phyloP scores from a whole-genome alignment of 2,888 invertebrate species.

The Caenorhabditis sp. region DNA sequence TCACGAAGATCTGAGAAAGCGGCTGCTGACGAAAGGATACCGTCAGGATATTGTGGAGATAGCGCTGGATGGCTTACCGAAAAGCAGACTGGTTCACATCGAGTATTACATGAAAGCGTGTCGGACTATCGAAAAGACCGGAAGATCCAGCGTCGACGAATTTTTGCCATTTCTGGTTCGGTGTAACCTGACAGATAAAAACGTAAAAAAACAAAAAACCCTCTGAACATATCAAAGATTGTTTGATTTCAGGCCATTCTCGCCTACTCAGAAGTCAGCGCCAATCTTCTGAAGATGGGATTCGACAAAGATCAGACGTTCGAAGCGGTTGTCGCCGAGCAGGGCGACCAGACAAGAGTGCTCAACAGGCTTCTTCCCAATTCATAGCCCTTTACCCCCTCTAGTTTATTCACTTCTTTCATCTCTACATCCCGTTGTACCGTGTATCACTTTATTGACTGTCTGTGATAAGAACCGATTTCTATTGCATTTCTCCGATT shows the following conservation, averaged over 20 bases:
- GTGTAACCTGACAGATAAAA: slow-evolving; percentile 61
- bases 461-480: slow-evolving; percentile 12
- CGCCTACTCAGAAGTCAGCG: slow-evolving; percentile 59
- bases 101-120: slow-evolving; percentile 71
- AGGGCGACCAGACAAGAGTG: slow-evolving; percentile 55
- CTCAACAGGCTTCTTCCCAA: slow-evolving; percentile 31
- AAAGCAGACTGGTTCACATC: slow-evolving; percentile 58
- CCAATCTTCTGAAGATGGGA: slow-evolving; percentile 63
- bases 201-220: too few species aligned
- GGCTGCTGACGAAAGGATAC: slow-evolving; percentile 59
- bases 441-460: slow-evolving; percentile 18
- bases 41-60: slow-evolving; percentile 57
- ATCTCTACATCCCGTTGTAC: neutral
- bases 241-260: slow-evolving; percentile 61
- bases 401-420: slow-evolving; percentile 9
- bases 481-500: too few species aligned
- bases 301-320: slow-evolving; percentile 49
- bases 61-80: slow-evolving; percentile 45
- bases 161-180: slow-evolving; percentile 60
- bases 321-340: slow-evolving; percentile 40
- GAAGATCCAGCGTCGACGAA: slow-evolving; percentile 41
- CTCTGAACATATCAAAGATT: slow-evolving; percentile 2
- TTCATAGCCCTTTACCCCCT: neutral
- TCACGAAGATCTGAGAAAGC: slow-evolving; percentile 39
- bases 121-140: slow-evolving; percentile 62